Evolutionary conservation across 2,888 invertebrate species (phyloP).

Genomic region (Limnephilus auricula): DNA sequence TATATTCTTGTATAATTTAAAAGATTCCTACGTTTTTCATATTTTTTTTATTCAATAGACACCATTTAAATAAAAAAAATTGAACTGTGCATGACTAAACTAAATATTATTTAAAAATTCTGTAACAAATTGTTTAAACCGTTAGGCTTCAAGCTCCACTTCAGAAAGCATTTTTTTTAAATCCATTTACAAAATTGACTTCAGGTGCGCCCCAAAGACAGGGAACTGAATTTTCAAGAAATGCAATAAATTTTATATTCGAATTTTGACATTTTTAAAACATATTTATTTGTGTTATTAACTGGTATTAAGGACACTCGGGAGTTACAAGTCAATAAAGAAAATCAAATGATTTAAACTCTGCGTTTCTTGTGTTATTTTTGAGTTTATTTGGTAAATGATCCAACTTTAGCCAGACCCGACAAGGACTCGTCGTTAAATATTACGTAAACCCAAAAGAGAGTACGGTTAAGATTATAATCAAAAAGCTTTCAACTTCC

Average conservation of each 20-base stretch:
- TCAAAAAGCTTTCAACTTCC: neutral
- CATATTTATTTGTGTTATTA: too few relatives aligned
- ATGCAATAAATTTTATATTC: neutral
- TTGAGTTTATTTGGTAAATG: neutral
- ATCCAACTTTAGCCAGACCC: neutral
- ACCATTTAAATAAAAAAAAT: too few relatives aligned
- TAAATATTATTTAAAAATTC: too few relatives aligned
- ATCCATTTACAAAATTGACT: neutral
- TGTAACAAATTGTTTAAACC: too few relatives aligned
- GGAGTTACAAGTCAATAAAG: too few relatives aligned
- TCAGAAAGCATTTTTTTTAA: neutral
- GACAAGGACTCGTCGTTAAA: neutral
- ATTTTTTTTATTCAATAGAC: too few relatives aligned
- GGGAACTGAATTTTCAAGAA: neutral
- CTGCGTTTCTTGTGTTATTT: neutral
- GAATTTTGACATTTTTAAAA: too few relatives aligned
- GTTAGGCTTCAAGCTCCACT: neutral
- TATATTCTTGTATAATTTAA: neutral
- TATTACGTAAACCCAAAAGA: neutral
- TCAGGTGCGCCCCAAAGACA: neutral
- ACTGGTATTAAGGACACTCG: too few relatives aligned
- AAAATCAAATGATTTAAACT: neutral
- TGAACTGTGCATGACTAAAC: too few relatives aligned
- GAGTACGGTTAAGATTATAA: neutral
- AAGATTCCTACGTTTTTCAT: neutral